Evolutionary conservation across 2,113 vertebrate species (phyloP), one percentile per base, ranked within the genome.

Genomic region (Notothenia rossii): DNA sequence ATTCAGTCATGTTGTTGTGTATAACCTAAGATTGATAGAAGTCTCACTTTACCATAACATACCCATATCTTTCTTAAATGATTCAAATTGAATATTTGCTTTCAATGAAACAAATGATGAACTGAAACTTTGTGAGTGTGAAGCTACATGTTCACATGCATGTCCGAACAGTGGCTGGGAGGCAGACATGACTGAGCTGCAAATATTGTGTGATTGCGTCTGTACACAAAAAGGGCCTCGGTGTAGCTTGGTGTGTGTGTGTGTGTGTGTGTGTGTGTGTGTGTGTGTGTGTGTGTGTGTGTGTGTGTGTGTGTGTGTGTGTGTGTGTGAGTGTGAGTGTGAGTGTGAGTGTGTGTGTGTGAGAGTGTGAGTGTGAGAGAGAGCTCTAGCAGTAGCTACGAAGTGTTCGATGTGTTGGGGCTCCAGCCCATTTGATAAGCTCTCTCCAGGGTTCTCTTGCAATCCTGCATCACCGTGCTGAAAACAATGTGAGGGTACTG

Each of bases 401-500:
- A 97, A 54, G 96, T 93, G 46, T 95, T 95, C 13, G 98, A 97
- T 75, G 96, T 96, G 79, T 94, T 98, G 86, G 98, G 98, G 92
- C 96, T 98, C 98, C 98, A 99, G 89, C 98, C 98, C 98, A 99
- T 98, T 91, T 99, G 98, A 87, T 99, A 99, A 90, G 98, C 98
- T 87, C 98, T 95, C 94, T 99, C 98, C 95, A 99, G 88, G 29
- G 98, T 99, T 85, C 98, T 96, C 96, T 99, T 99, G 96, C 98
- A 99, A 89, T 99, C 98, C 90, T 99, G 98, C 88, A 99, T 97
- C 87, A 99, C 97, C 1, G 98, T 99, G 93, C 98, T 99, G 96
- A 99, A 99, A 82, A 98, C 98, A 77, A 99, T 98, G 83, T 98
- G 97, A 3, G 98, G 98, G 81, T 99, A 98, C 92, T 99, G 97